These are phyloP conservation scores for Calephelis nemesis DNA, from an alignment of 1,140 invertebrate species.

Conservation along the genomic window DNA sequence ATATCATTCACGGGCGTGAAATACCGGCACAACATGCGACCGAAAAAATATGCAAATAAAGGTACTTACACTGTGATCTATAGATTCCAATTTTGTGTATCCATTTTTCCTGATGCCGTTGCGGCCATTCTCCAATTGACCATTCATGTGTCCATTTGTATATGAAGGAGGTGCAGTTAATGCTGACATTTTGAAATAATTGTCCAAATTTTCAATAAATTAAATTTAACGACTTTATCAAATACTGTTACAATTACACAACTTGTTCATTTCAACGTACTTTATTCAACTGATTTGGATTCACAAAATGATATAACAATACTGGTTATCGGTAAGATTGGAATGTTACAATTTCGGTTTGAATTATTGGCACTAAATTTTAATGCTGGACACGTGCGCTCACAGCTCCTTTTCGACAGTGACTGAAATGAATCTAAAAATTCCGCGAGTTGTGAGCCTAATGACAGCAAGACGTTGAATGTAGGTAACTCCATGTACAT, in stretches of 20 bases:
- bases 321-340: not conserved
- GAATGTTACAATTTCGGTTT: not conserved
- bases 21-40: not conserved
- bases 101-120: constrained; percentile 68
- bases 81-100: constrained; percentile 48
- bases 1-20: not conserved
- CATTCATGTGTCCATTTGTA: constrained; percentile 60
- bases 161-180: constrained; percentile 65
- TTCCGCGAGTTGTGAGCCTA: constrained; percentile 28
- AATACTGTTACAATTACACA: constrained; percentile 1
- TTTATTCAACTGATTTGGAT: not conserved
- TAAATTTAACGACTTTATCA: constrained; percentile 14
- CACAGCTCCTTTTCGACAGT: constrained; percentile 35
- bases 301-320: not conserved
- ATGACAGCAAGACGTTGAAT: constrained; percentile 45
- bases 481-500: constrained; percentile 30
- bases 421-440: constrained; percentile 39
- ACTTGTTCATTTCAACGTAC: not conserved
- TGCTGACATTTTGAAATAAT: constrained; percentile 54
- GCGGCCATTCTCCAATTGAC: constrained; percentile 52
- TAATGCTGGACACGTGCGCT: constrained; percentile 31
- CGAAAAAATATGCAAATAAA: constrained; percentile 5
- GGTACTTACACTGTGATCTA: constrained; percentile 48
- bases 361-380: constrained; percentile 10
- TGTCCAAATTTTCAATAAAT: constrained; percentile 31